These are phyloP conservation scores for Galleria mellonella DNA, from an alignment of 1,140 invertebrate genomes.

Conservation along the genomic window DNA sequence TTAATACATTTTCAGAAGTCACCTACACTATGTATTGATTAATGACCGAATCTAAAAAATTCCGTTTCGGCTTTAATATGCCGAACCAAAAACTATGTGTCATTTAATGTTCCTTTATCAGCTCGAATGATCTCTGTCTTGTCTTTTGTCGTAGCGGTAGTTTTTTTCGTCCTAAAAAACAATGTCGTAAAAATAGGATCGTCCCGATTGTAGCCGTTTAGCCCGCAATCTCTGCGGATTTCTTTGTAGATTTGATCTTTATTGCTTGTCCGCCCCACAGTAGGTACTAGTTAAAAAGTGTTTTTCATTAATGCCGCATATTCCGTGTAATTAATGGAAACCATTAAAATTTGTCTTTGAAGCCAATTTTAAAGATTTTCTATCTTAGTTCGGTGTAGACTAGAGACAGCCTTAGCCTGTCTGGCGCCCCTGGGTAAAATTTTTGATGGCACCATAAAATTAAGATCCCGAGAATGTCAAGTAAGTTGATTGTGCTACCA, in stretches of 20 bases:
- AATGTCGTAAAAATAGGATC: slow-evolving; percentile 35
- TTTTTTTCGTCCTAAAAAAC: slow-evolving; percentile 48
- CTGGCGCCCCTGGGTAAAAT: too few species aligned
- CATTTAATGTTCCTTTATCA: slow-evolving; percentile 61
- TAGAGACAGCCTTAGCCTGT: too few species aligned
- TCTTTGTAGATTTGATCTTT: slow-evolving; percentile 59
- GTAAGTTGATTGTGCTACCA: too few species aligned
- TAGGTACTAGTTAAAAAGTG: background rate
- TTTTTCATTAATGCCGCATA: too few species aligned
- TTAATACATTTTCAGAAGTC: background rate
- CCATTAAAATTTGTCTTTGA: too few species aligned
- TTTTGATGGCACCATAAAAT: too few species aligned
- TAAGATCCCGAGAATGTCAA: too few species aligned
- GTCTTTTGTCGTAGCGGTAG: slow-evolving; percentile 53
- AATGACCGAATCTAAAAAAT: background rate
- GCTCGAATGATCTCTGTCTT: slow-evolving; percentile 29
- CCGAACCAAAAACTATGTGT: slow-evolving; percentile 37
- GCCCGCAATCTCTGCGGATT: slow-evolving; percentile 42
- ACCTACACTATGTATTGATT: background rate
- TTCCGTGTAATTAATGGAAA: too few species aligned
- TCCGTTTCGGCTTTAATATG: slow-evolving; percentile 1
- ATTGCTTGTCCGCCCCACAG: slow-evolving; percentile 30
- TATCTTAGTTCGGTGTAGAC: too few species aligned
- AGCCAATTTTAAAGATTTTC: too few species aligned
- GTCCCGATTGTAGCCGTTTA: slow-evolving; percentile 22